Evolutionary conservation across 2,888 invertebrate genomes (phyloP).

Genomic region (Leptinotarsa haldemani): DNA sequence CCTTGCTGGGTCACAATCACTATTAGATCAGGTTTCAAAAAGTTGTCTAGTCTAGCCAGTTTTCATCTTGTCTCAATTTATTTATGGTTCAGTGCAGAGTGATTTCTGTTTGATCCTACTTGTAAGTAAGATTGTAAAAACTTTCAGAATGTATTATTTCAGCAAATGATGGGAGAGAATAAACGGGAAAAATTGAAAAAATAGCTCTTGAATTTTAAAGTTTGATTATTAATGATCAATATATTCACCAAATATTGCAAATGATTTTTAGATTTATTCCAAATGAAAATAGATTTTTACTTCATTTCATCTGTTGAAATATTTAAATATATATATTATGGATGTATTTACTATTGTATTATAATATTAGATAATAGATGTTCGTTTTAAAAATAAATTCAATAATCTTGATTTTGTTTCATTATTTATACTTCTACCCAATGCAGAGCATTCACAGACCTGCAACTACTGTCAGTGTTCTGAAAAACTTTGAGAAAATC

Average conservation of each 20-base stretch:
- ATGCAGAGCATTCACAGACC: too few relatives aligned
- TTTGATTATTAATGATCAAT: not conserved
- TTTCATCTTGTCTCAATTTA: not conserved
- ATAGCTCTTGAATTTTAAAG: not conserved
- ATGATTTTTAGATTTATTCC: not conserved
- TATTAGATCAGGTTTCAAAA: not conserved
- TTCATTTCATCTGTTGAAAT: not conserved
- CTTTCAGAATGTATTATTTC: not conserved
- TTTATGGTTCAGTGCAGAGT: not conserved
- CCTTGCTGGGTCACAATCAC: slow-evolving; percentile 56
- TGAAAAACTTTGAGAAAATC: too few relatives aligned
- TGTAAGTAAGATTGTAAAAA: not conserved
- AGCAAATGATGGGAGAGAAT: not conserved
- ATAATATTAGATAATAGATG: too few relatives aligned
- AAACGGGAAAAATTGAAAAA: not conserved
- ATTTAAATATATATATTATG: slow-evolving; percentile 2
- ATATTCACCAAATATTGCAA: not conserved
- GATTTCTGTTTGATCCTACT: too few relatives aligned
- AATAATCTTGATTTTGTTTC: too few relatives aligned
- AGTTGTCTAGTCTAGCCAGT: not conserved
- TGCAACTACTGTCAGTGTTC: too few relatives aligned
- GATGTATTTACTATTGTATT: slow-evolving; percentile 9
- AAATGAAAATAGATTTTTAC: too few relatives aligned
- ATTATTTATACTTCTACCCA: too few relatives aligned
- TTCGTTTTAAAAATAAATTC: too few relatives aligned